Percentiles rank a stretch among this genome's conserved stretches.
phyloP scores from a whole-genome alignment of 2,113 vertebrate genomes.

The Hippocampus comes region DNA sequence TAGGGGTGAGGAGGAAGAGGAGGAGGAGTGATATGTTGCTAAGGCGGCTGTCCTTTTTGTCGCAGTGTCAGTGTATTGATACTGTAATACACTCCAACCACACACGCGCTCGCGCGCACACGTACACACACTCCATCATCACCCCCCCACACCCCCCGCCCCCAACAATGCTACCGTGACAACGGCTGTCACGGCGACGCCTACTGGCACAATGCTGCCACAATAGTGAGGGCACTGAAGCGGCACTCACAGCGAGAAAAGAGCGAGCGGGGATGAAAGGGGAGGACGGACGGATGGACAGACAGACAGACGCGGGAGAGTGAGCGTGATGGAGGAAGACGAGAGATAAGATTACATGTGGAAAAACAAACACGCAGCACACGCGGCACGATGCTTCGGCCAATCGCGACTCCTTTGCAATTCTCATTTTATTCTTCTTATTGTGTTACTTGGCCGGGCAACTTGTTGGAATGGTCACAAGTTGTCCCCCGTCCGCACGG shows the following conservation, averaged over 20 bases:
- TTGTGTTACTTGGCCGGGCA: not conserved
- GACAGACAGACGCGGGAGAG: slow-evolving; percentile 33
- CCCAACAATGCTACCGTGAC: slow-evolving; percentile 73
- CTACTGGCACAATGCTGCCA: slow-evolving; percentile 75
- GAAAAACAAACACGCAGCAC: slow-evolving; percentile 26
- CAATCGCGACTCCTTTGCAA: not conserved
- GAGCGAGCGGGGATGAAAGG: slow-evolving; percentile 42
- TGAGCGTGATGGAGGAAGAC: slow-evolving; percentile 65
- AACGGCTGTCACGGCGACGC: slow-evolving; percentile 73
- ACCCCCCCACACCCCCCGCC: slow-evolving; percentile 21
- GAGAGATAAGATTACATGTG: slow-evolving; percentile 51
- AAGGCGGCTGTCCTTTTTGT: slow-evolving; percentile 78
- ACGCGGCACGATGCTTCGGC: not conserved
- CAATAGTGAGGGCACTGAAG: slow-evolving; percentile 75
- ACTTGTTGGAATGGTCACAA: not conserved
- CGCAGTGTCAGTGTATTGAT: slow-evolving; percentile 81
- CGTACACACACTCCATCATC: slow-evolving; percentile 15
- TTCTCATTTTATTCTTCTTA: not conserved
- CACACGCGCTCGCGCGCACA: slow-evolving; percentile 11
- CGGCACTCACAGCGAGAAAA: slow-evolving; percentile 49
- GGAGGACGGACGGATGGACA: slow-evolving; percentile 18
- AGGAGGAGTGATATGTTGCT: slow-evolving; percentile 72
- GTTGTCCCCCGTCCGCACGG: not conserved
- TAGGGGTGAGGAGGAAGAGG: slow-evolving; percentile 19
- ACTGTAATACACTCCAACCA: slow-evolving; percentile 70